These are phyloP conservation scores for Philhelius pedissequus DNA, from an alignment of 2,888 invertebrate genomes.

Conservation along the genomic window DNA sequence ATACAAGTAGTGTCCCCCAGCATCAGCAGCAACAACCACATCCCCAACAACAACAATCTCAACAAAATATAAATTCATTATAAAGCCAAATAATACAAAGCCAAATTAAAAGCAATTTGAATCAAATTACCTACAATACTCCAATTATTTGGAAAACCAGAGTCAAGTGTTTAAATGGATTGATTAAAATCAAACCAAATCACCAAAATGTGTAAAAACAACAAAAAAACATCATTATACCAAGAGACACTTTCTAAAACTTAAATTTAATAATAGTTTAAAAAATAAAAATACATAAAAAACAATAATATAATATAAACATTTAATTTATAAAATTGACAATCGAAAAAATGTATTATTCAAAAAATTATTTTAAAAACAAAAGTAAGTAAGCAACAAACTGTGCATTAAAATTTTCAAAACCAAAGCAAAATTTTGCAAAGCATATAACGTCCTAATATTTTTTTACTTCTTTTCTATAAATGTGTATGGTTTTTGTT, in stretches of 20 bases:
- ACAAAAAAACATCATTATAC: slow-evolving; percentile 17
- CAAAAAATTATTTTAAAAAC: slow-evolving; percentile 70
- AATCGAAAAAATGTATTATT: slow-evolving; percentile 70
- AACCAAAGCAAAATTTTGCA: slow-evolving; percentile 42
- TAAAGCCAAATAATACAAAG: slow-evolving; percentile 57
- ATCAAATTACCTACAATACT: slow-evolving; percentile 57
- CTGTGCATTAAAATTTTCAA: slow-evolving; percentile 71
- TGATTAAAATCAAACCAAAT: slow-evolving; percentile 21
- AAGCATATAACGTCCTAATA: slow-evolving; percentile 64
- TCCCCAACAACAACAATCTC: slow-evolving; percentile 49
- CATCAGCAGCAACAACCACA: slow-evolving; percentile 62
- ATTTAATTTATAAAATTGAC: slow-evolving; percentile 69
- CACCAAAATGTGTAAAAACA: slow-evolving; percentile 34
- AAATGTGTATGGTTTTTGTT: slow-evolving; percentile 4
- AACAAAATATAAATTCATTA: slow-evolving; percentile 56
- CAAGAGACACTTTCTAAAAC: slow-evolving; percentile 51
- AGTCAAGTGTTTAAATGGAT: slow-evolving; percentile 26
- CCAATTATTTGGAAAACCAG: slow-evolving; percentile 58
- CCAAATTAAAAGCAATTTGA: slow-evolving; percentile 60
- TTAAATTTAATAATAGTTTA: slow-evolving; percentile 43
- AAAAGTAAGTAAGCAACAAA: slow-evolving; percentile 70
- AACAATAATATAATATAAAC: no score
- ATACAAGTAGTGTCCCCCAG: slow-evolving; percentile 62
- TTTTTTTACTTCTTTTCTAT: slow-evolving; percentile 45
- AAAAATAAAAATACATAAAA: slow-evolving; percentile 10